Base-by-base conservation (phyloP, 2,797 vertebrate genomes). In the Lepus oiostolus region DNA sequence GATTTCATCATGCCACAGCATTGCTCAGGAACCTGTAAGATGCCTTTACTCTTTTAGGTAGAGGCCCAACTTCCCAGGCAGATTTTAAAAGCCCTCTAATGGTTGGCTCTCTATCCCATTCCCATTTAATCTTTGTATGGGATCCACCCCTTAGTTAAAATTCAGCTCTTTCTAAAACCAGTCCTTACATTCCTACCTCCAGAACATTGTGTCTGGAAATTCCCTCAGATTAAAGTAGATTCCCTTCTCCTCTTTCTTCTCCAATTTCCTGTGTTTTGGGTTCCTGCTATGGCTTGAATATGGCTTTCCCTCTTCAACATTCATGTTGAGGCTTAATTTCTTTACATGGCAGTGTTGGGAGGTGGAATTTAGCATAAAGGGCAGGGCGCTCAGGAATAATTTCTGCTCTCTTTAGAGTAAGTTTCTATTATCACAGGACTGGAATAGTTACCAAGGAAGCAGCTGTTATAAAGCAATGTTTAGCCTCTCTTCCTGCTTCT, bases 1-100 rank as follows among this genome's bases (percentile, higher is more conserved):
- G 5, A 4, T 24, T 67, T 28, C 58, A 1, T 2, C 2, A 2
- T 0, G 0, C 9, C 14, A 32, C 58, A 13, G 13, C 50, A 32
- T 16, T 50, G 63, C 0, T 65, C n/a, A 2, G 77, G 21, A 54
- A 71, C 68, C 68, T 11, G 32, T n/a, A 0, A 2, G 54, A 16
- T 19, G 26, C 38, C 52, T 16, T 14, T 2, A 1, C 85, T 21
- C 50, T 54, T 16, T 1, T 21, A 6, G 28, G 30, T 5, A 19
- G 11, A 60, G 26, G 58, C 47, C 38, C 62, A 54, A 19, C 21
- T 38, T 42, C 58, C 65, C 5, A 24, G 3, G 42, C 30, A 60
- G n/a, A n/a, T 54, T 70, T 50, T n/a, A 26, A 32, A 14, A 6
- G 0, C n/a, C 50, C 5, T 47, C 22, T n/a, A 11, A 9, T 4